Evolutionary conservation across 2,797 vertebrate species (phyloP).

Genomic region (Aythya fuligula): DNA sequence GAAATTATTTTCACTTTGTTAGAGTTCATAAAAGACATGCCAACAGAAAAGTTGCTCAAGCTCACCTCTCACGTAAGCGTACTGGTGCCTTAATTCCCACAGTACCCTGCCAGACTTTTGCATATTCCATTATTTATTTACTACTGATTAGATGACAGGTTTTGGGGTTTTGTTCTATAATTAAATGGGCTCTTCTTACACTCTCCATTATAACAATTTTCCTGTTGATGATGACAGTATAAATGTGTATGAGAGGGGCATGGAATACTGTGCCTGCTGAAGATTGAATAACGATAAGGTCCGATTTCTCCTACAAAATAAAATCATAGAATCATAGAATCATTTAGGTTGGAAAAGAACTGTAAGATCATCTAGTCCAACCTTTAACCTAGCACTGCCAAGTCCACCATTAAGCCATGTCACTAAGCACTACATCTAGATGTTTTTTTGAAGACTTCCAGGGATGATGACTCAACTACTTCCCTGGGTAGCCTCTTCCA

Average conservation of each 20-base stretch:
- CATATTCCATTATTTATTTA: slow-evolving; percentile 24
- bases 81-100: background rate
- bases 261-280: background rate
- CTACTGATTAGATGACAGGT: background rate
- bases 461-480: too few relatives aligned
- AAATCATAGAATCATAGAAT: background rate
- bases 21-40: background rate
- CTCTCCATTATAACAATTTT: background rate
- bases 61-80: background rate
- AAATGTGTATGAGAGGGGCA: background rate
- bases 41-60: background rate
- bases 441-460: too few relatives aligned
- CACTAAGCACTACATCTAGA: too few relatives aligned
- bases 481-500: too few relatives aligned
- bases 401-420: too few relatives aligned
- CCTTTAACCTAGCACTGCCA: too few relatives aligned
- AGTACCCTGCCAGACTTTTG: background rate
- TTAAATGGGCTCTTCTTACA: background rate
- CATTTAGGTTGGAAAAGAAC: too few relatives aligned
- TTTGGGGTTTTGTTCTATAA: background rate
- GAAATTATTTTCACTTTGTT: slow-evolving; percentile 39
- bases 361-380: too few relatives aligned
- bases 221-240: background rate
- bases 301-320: background rate
- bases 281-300: background rate